Evolutionary conservation across 2,888 invertebrate genomes (phyloP).

Genomic region (Melieria picta): DNA sequence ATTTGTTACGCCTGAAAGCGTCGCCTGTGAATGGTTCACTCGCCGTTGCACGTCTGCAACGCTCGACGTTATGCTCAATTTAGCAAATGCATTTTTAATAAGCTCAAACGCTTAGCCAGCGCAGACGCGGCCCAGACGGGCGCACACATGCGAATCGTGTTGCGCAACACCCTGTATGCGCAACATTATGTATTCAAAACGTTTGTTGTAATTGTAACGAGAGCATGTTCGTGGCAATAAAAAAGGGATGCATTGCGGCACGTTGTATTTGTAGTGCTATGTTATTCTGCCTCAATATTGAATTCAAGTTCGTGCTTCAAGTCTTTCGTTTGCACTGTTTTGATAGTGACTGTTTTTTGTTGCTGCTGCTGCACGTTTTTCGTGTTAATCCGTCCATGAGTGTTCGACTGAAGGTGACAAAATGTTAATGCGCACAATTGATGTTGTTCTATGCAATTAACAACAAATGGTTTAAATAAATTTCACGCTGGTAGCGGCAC

Average conservation of each 20-base stretch:
- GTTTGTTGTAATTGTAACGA: slow-evolving; percentile 16
- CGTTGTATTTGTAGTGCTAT: no score
- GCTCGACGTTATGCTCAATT: slow-evolving; percentile 47
- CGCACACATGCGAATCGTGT: no score
- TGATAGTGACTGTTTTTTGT: not conserved
- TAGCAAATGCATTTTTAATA: slow-evolving; percentile 44
- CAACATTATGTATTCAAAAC: no score
- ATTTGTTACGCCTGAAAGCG: slow-evolving; percentile 51
- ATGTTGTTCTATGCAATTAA: not conserved
- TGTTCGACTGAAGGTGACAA: not conserved
- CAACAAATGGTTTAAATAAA: not conserved
- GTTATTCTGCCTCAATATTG: no score
- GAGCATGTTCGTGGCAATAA: not conserved
- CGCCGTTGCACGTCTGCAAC: slow-evolving; percentile 3
- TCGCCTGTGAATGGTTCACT: slow-evolving; percentile 50
- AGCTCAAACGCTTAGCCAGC: not conserved
- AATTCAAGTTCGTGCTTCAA: slow-evolving; percentile 47
- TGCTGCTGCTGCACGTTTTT: not conserved
- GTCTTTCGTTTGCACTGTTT: slow-evolving; percentile 43
- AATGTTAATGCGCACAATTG: slow-evolving; percentile 4
- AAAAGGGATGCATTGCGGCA: not conserved
- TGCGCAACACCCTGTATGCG: no score
- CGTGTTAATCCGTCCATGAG: not conserved
- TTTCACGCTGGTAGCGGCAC: no score
- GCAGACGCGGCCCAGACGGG: no score